phyloP scores from a whole-genome alignment of 2,797 vertebrate genomes.

The Myoxocephalus aenaeus region DNA sequence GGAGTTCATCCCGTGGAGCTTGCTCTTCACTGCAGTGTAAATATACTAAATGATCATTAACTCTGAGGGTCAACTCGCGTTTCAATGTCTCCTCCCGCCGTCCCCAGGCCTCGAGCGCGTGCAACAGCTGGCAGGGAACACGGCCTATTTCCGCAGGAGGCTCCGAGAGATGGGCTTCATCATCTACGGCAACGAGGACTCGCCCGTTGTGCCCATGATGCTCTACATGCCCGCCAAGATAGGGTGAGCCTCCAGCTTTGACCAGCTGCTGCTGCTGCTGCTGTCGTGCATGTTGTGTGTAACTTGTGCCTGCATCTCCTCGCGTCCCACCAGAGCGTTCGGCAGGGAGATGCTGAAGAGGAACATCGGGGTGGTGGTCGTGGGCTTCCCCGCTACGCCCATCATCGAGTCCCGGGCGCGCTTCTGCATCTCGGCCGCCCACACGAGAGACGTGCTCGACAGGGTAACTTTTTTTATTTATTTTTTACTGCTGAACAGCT shows the following conservation, averaged over 20 bases:
- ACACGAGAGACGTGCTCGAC: slow-evolving; percentile 92
- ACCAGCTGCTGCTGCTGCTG: neutral
- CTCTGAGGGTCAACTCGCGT: neutral
- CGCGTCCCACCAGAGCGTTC: slow-evolving; percentile 85
- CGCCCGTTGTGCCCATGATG: slow-evolving; percentile 95
- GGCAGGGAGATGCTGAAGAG: slow-evolving; percentile 95
- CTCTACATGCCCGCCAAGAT: slow-evolving; percentile 98
- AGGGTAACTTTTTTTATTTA: slow-evolving; percentile 76
- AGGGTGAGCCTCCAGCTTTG: slow-evolving; percentile 78
- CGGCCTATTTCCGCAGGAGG: slow-evolving; percentile 90
- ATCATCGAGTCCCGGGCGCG: slow-evolving; percentile 96
- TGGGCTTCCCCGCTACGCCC: slow-evolving; percentile 96
- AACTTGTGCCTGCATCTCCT: neutral
- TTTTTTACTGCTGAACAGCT: neutral
- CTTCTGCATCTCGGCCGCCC: slow-evolving; percentile 94
- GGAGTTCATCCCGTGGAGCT: neutral
- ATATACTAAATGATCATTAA: neutral
- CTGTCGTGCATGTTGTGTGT: neutral
- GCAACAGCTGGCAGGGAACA: slow-evolving; percentile 91
- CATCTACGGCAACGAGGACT: slow-evolving; percentile 95
- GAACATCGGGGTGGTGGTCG: slow-evolving; percentile 94
- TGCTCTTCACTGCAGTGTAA: neutral
- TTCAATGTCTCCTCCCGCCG: neutral
- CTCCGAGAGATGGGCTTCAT: slow-evolving; percentile 95
- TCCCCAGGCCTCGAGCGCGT: slow-evolving; percentile 61